Evolutionary conservation across 2,113 vertebrate genomes (phyloP).

Genomic region (Synchiropus splendidus): DNA sequence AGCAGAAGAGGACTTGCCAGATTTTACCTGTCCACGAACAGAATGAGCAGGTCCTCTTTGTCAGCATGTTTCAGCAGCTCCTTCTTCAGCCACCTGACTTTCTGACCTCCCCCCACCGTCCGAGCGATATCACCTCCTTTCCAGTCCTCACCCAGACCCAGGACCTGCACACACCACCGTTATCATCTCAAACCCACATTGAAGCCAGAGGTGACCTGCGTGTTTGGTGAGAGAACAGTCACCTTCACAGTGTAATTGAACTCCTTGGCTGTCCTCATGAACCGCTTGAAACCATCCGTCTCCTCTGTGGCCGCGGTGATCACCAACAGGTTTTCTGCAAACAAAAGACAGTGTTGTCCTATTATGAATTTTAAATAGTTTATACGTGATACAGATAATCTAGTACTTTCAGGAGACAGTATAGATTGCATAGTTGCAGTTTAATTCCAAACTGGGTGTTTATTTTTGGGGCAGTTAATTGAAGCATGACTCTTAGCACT

Average conservation of each 20-base stretch:
- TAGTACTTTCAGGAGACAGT: neutral
- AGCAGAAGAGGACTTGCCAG: neutral
- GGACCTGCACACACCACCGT: constrained; percentile 39
- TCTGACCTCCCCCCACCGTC: constrained; percentile 85
- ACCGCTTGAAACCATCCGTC: constrained; percentile 77
- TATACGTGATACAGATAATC: constrained; percentile 2
- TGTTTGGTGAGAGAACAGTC: neutral
- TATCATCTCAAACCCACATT: neutral
- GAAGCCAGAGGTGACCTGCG: no score
- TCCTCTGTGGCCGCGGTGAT: constrained; percentile 77
- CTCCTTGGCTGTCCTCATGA: constrained; percentile 67
- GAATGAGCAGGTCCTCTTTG: constrained; percentile 62
- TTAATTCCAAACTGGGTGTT: constrained; percentile 1
- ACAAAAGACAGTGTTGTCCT: constrained; percentile 2
- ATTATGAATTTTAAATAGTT: no score
- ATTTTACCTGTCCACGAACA: constrained; percentile 84
- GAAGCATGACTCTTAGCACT: no score
- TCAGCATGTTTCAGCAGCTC: constrained; percentile 70
- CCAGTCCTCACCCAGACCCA: constrained; percentile 72
- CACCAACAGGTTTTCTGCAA: constrained; percentile 73
- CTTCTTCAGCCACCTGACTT: constrained; percentile 82
- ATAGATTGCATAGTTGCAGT: neutral
- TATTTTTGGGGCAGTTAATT: no score
- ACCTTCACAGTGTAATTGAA: constrained; percentile 84
- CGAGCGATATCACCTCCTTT: constrained; percentile 67